These are phyloP conservation scores for Trinorchestia longiramus DNA, from an alignment of 1,140 invertebrate genomes.

Conservation along the genomic window DNA sequence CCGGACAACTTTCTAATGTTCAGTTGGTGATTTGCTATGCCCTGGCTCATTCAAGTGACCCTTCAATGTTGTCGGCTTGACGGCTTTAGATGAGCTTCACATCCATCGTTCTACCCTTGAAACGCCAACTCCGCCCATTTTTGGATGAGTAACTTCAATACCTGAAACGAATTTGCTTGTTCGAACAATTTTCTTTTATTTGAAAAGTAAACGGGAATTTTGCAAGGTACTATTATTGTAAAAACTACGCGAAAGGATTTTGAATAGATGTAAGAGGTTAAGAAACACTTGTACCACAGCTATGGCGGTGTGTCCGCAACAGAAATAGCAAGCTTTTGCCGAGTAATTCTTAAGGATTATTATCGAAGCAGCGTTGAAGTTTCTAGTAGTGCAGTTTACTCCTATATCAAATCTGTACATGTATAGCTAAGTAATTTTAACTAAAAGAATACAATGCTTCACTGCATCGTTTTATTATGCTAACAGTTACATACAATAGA, in stretches of 20 bases:
- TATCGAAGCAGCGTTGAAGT: neutral
- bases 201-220: neutral
- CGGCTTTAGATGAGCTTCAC: neutral
- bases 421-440: neutral
- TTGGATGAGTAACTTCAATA: neutral
- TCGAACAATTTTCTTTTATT: neutral
- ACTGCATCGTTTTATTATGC: neutral
- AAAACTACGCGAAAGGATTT: neutral
- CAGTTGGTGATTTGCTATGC: neutral
- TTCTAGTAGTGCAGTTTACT: neutral
- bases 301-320: neutral
- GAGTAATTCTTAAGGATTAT: neutral
- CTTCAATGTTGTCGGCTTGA: neutral
- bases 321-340: neutral
- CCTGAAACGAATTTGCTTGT: neutral
- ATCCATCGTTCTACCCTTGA: neutral
- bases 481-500: neutral
- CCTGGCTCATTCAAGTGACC: neutral
- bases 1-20: constrained; percentile 5
- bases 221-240: neutral
- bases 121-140: neutral
- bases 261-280: neutral
- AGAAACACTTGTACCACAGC: neutral
- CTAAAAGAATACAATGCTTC: neutral
- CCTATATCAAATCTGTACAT: neutral